These are phyloP conservation scores for Gymnogyps californianus DNA, from an alignment of 2,113 vertebrate species.

Conservation along the genomic window DNA sequence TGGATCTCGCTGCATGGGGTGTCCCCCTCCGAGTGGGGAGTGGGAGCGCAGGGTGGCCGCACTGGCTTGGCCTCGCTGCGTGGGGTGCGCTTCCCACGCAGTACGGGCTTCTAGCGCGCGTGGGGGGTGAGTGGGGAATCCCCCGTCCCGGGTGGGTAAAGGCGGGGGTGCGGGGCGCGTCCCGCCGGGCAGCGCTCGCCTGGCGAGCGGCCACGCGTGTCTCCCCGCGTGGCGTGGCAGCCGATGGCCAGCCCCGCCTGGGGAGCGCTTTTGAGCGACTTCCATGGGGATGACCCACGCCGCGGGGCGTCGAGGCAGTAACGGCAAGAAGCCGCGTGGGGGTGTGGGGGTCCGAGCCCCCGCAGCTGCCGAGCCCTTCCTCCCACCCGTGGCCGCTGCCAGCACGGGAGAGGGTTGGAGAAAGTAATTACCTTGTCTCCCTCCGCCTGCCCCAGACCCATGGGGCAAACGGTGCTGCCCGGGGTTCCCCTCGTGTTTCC, in stretches of 20 bases:
- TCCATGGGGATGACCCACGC: neutral
- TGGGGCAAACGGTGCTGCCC: neutral
- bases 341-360: neutral
- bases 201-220: neutral
- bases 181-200: neutral
- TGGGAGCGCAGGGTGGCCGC: neutral
- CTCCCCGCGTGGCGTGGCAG: neutral
- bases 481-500: neutral
- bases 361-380: neutral
- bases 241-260: neutral
- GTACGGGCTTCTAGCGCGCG: too few species aligned
- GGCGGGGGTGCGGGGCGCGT: neutral
- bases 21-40: neutral
- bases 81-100: neutral
- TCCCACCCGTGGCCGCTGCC: neutral
- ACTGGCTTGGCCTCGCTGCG: too few species aligned
- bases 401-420: neutral
- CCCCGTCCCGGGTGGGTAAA: neutral
- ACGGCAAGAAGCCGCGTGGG: neutral
- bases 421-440: rapidly evolving
- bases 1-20: neutral
- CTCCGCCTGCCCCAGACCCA: neutral
- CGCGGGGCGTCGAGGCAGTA: neutral
- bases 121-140: neutral
- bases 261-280: neutral